Evolutionary conservation across 2,797 vertebrate species (phyloP), one percentile per base, ranked within the genome.

Genomic region (Catostomus latipinnis): DNA sequence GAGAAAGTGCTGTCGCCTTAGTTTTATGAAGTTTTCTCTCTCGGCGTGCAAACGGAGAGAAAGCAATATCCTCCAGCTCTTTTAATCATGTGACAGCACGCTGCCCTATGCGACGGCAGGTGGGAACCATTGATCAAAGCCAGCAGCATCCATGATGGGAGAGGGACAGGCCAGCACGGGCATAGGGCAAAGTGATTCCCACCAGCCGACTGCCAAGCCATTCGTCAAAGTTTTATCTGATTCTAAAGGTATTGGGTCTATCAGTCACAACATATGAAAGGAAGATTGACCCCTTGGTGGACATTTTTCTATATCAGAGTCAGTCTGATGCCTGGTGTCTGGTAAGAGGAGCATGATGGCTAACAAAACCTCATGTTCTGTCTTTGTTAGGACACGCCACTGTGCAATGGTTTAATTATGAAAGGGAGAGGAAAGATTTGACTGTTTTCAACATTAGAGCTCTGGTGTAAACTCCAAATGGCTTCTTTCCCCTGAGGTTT

Each of bases 171-270:
- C 86, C 91, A 83, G 87, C 49, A 78, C 88, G 92, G 93, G 89
- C 93, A 90, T 83, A 85, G 89, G 84, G 83, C 83, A 82, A 82
- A 86, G 82, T 90, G 91, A 85, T 88, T 93, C 90, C 91, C 91
- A 91, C 85, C 88, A 84, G 86, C 71, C 83, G 81, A 73, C 77
- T 56, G 81, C 74, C 81, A 89, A 95, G 93, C 90, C 93, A 97
- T 97, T 97, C 93, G 95, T 98, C 97, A 97, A 96, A 93, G 94
- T 96, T 96, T 97, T 97, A 98, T 98, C 96, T 97, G 96, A 98
- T 97, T 96, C 93, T 91, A 92, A 92, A 95, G 94, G 93, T 96
- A 95, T 95, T 94, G 94, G 93, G 94, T 96, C 95, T 96, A 96
- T 98, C 96, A 96, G 95, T 96, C 96, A 96, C 92, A 56, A 86